These are phyloP conservation scores for Scotopteryx bipunctaria DNA, from an alignment of 2,888 invertebrate species.

Conservation along the genomic window DNA sequence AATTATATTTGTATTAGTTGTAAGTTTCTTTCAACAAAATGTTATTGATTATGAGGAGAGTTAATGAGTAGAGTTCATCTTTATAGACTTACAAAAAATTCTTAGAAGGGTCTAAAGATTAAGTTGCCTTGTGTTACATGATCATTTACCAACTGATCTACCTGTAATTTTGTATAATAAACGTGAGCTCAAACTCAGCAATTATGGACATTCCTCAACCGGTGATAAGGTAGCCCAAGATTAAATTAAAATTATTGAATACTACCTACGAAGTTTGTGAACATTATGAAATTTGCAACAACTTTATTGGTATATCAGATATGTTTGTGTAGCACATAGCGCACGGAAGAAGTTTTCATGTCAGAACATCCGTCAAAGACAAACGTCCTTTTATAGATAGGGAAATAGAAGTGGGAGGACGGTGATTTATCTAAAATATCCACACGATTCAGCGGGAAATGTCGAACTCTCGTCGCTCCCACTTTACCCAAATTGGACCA, in stretches of 20 bases:
- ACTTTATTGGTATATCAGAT: too few species aligned
- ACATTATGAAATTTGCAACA: not conserved
- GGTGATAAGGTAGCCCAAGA: not conserved
- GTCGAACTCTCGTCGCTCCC: constrained; percentile 75
- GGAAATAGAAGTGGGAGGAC: constrained; percentile 69
- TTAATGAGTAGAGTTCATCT: too few species aligned
- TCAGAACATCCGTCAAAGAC: constrained; percentile 63
- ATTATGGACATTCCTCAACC: constrained; percentile 42
- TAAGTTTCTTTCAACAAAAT: too few species aligned
- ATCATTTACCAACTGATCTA: constrained; percentile 42
- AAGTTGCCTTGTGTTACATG: constrained; percentile 32
- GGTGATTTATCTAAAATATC: constrained; percentile 80
- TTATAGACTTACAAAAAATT: constrained; percentile 2
- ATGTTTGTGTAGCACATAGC: too few species aligned
- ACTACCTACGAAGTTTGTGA: not conserved
- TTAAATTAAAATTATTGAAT: not conserved
- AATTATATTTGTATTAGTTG: too few species aligned
- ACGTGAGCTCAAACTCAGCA: constrained; percentile 50
- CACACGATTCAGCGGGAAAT: constrained; percentile 74
- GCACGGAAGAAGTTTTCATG: constrained; percentile 21
- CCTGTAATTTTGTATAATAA: constrained; percentile 66
- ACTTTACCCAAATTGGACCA: constrained; percentile 80
- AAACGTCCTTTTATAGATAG: constrained; percentile 76
- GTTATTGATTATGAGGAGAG: too few species aligned
- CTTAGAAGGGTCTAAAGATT: constrained; percentile 4